These are phyloP conservation scores for Zaprionus bogoriensis DNA, from an alignment of 2,888 invertebrate genomes.

Conservation along the genomic window DNA sequence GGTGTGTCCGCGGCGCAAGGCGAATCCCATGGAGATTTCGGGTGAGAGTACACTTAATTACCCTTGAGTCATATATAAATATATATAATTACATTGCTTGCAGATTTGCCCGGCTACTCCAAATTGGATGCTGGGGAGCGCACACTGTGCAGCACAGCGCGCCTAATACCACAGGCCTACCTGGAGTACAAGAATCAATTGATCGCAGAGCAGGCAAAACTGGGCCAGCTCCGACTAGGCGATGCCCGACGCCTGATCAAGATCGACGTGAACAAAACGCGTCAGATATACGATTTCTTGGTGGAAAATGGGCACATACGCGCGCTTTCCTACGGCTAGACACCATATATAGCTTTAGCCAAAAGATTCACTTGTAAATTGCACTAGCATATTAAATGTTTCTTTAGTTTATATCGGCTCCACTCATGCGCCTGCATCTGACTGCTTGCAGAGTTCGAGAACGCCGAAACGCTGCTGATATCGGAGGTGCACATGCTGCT, in stretches of 20 bases:
- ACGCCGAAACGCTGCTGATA: conserved; percentile 97
- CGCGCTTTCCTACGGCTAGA: conserved; percentile 34
- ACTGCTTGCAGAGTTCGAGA: conserved; percentile 93
- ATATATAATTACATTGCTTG: no score
- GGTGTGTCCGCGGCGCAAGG: conserved; percentile 76
- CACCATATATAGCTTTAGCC: no score
- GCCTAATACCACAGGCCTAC: conserved; percentile 90
- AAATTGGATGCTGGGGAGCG: conserved; percentile 88
- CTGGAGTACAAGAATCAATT: conserved; percentile 90
- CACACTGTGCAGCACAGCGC: conserved; percentile 89
- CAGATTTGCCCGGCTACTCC: conserved; percentile 90
- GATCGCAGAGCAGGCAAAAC: conserved; percentile 89
- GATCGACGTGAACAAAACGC: conserved; percentile 96
- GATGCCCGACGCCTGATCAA: conserved; percentile 93
- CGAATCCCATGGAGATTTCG: conserved; percentile 81
- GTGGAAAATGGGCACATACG: conserved; percentile 88
- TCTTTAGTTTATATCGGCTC: neutral
- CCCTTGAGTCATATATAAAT: neutral
- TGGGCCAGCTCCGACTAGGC: conserved; percentile 89
- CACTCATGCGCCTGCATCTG: neutral
- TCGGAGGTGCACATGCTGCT: conserved; percentile 98
- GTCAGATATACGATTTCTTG: conserved; percentile 92
- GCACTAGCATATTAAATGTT: conserved; percentile 10
- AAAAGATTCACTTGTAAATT: conserved; percentile 63
- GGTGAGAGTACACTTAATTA: conserved; percentile 41